phyloP scores from a whole-genome alignment of 2,888 invertebrate genomes.

The Ditula angustiorana region DNA sequence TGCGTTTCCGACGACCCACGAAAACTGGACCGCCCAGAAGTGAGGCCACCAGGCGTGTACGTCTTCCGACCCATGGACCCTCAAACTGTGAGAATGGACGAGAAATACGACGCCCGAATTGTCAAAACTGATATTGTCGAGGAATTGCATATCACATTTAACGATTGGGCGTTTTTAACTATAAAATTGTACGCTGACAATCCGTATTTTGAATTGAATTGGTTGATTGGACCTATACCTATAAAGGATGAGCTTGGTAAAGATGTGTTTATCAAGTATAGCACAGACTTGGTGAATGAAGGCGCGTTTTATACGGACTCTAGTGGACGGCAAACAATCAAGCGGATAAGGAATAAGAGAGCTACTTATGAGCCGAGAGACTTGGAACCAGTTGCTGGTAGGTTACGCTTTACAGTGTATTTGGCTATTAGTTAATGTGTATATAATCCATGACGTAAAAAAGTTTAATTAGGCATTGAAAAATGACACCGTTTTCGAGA shows the following conservation, averaged over 20 bases:
- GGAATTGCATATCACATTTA: conserved; percentile 88
- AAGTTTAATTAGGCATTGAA: too few relatives aligned
- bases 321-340: conserved; percentile 94
- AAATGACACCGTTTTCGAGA: too few relatives aligned
- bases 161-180: conserved; percentile 90
- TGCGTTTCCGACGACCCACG: conserved; percentile 90
- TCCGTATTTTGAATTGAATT: conserved; percentile 89
- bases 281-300: conserved; percentile 85
- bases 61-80: conserved; percentile 87
- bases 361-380: conserved; percentile 51
- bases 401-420: too few relatives aligned
- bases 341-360: conserved; percentile 86
- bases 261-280: conserved; percentile 93
- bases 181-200: conserved; percentile 88
- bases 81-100: conserved; percentile 47
- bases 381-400: conserved; percentile 58
- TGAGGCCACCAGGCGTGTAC: conserved; percentile 93
- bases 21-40: conserved; percentile 77
- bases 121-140: conserved; percentile 87
- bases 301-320: conserved; percentile 95
- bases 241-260: conserved; percentile 88
- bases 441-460: too few relatives aligned
- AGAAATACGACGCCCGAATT: conserved; percentile 47
- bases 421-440: too few relatives aligned
- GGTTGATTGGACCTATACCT: conserved; percentile 92